Evolutionary conservation across 2,888 invertebrate species (phyloP), one percentile per base, ranked within the genome.

Genomic region (Diaprepes abbreviatus): DNA sequence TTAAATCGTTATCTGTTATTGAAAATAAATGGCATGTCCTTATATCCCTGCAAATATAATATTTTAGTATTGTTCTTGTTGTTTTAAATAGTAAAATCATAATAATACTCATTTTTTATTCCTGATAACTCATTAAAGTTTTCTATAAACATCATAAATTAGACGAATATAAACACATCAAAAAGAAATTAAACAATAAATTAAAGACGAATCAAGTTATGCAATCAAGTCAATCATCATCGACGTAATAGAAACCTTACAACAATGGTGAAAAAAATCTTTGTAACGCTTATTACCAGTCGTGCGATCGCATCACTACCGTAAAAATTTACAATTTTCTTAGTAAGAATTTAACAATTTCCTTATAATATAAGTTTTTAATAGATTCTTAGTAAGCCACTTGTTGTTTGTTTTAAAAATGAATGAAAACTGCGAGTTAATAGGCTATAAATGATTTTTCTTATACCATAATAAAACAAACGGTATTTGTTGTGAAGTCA

Each of bases 351-450:
- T 50, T 3, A 50, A 50, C 48, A 33, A 59, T 45, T 59, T 45
- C 45, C 43, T 28, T 43, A 59, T 59, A 59, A 43, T 45, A 45
- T 45, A 45, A 45, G 59, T 24, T 59, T 59, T 59, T 59, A 59
- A 59, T 59, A 59, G 59, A 45, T 59, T 59, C 59, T 59, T 59
- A 59, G 45, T 59, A 43, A 59, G 59, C 55, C 36, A 43, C 43
- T 17, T 9, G 59, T 59, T 59, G 45, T 59, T 59, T 59, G 43
- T 59, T 28, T 33, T 59, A 59, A 59, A 59, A 59, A 59, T 59
- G 45, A 59, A 59, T 59, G 45, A 59, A 59, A 59, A 17, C 5
- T 19, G 43, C 45, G 17, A 59, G 12, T 59, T 59, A 59, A 59
- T 43, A 28, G 59, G 16, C 59, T 28, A 28, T 45, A 45, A 45